Evolutionary conservation across 2,113 vertebrate genomes (phyloP), one percentile per base, ranked within the genome.

Genomic region (Xiphophorus maculatus): DNA sequence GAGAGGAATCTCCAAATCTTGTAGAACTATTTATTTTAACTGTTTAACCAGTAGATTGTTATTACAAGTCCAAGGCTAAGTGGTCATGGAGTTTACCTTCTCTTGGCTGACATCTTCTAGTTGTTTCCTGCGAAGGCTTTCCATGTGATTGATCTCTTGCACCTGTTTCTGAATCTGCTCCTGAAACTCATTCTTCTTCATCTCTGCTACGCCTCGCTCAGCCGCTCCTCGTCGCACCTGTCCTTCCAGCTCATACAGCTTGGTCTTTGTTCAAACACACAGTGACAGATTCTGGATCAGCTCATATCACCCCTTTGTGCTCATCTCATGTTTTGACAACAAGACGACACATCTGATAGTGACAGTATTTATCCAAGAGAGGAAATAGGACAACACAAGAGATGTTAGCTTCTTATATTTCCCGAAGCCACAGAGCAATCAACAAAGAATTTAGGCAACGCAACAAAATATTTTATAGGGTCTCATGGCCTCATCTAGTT

Each of bases 181-280:
- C 89, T 96, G 95, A 75, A 96, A 97, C 88, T 97, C 96, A 0
- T 92, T 96, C 90, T 97, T 97, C 77, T 96, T 96, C 71, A 96
- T 71, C 77, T 98, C 96, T 25, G 95, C 95, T 0, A 93, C 95
- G 0, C 95, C 94, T 25, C 95, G 89, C 84, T 98, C 97, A 0
- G 86, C 95, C 0, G 93, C 94, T 0, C 92, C 95, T 51, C 94
- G 94, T 64, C 94, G 93, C 60, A 97, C 93, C 81, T 94, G 94
- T 77, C 92, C 92, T 90, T 99, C 97, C 86, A 99, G 80, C 70
- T 97, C 96, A 82, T 95, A 81, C 42, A 99, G 82, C 44, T 93
- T 96, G 0, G 85, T 94, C 97, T 99, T 71, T 30, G 25, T 51
- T 65, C 32, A 32, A 44, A 69, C 6, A 69, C 4, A 79, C n/a